Base-by-base conservation (phyloP, 2,888 invertebrate genomes). In the Zootermopsis nevadensis region DNA sequence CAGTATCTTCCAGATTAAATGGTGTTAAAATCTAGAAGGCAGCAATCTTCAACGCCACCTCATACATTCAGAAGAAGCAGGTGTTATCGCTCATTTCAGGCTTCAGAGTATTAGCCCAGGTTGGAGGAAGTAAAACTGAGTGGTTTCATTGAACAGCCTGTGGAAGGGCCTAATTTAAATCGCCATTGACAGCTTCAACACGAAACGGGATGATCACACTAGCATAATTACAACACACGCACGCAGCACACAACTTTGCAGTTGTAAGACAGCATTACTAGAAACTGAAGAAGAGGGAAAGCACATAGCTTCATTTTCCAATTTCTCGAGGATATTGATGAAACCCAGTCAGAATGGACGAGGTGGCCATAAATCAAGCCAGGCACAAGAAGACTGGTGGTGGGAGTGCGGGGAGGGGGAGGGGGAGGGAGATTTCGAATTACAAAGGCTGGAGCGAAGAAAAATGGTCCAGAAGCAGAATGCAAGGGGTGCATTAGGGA, bases 371-470 rank as follows among this genome's bases (percentile, higher is more conserved):
- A 79, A 79, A 79, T 79, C 79, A 79, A 79, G 55, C 79, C n/a
- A 79, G 27, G 79, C 79, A 79, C 79, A 60, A 74, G 79, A 79
- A 79, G 60, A 79, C 79, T 79, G 79, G 79, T 19, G 42, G 66
- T 53, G 79, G 60, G 15, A 66, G 79, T 48, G 77, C 77, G 42
- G 72, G 72, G 66, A 27, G 72, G 60, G 42, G 19, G 27, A 35
- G 80, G 74, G 66, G 55, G 72, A 31, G 55, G 80, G 72, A 66
- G 74, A 80, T 83, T 83, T 83, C 83, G 80, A 83, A 83, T 83
- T 83, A 83, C 83, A 83, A 83, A 83, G 83, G 77, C 69, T 80
- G 83, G 81, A 80, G 79, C 77, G 83, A 83, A 83, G 83, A 83
- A 83, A 83, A 83, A 83, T 83, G 83, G 83, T 83, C 83, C 74